These are phyloP conservation scores for Cirrhinus mrigala DNA, from an alignment of 2,797 vertebrate species.

Conservation along the genomic window DNA sequence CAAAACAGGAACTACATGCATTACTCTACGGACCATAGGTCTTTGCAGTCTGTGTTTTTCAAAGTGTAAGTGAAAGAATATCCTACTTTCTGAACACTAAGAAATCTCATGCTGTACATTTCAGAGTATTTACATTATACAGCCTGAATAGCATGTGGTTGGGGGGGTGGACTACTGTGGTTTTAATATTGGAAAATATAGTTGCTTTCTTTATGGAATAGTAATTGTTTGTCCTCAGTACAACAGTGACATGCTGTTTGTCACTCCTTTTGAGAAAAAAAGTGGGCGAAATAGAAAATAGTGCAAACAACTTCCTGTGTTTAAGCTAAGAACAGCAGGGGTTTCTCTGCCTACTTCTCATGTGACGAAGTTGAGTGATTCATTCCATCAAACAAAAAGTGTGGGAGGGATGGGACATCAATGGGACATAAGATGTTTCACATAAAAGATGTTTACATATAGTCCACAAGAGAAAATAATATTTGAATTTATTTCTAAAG, in stretches of 20 bases:
- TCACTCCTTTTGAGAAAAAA: conserved; percentile 2
- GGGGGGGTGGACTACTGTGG: background rate
- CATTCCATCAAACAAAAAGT: conserved; percentile 38
- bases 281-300: conserved; percentile 19
- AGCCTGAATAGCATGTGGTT: background rate
- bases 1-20: background rate
- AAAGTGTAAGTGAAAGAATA: background rate
- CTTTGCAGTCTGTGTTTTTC: background rate
- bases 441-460: no score
- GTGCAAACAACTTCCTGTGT: conserved; percentile 30
- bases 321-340: conserved; percentile 47
- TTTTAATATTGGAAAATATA: background rate
- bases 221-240: conserved; percentile 8
- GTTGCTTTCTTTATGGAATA: conserved; percentile 13
- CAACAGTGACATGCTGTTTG: background rate
- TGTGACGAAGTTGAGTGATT: conserved; percentile 59
- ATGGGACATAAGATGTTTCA: no score
- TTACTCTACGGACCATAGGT: background rate
- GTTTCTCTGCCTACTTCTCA: conserved; percentile 41
- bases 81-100: background rate
- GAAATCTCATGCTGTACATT: background rate
- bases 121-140: background rate
- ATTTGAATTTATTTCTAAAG: no score
- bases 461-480: no score
- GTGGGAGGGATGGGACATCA: conserved; percentile 39